phyloP scores from a whole-genome alignment of 2,113 vertebrate species.

The Cebus imitator region DNA sequence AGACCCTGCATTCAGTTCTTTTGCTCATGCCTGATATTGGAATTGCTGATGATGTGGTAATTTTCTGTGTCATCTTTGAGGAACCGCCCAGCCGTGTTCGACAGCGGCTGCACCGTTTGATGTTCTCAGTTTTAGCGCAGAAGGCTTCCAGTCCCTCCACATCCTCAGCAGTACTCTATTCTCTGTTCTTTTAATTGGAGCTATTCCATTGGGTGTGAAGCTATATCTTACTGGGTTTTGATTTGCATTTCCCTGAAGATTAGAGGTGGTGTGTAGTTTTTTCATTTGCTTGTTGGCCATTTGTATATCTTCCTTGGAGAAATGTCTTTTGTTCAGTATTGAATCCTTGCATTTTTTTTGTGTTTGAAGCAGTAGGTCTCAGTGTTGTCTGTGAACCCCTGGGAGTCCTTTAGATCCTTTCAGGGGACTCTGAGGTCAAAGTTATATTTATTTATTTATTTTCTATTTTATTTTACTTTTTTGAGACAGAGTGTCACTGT shows the following conservation, averaged over 20 bases:
- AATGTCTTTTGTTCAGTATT: background rate
- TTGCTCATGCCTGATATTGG: no score
- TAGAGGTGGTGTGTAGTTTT: no score
- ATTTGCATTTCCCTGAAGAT: background rate
- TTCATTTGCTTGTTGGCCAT: background rate
- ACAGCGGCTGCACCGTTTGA: rapidly evolving
- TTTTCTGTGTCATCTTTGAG: background rate
- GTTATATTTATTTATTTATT: background rate
- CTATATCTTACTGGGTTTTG: background rate
- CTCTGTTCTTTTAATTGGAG: background rate
- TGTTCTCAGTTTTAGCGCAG: rapidly evolving
- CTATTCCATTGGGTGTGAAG: background rate
- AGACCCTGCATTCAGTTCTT: background rate
- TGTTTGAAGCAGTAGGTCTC: background rate
- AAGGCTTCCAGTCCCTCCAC: background rate
- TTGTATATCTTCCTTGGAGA: background rate
- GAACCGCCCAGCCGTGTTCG: background rate
- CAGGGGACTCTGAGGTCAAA: no score
- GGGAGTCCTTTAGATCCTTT: background rate
- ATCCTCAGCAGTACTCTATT: no score
- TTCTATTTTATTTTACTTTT: no score
- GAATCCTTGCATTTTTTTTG: background rate
- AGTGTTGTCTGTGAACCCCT: background rate
- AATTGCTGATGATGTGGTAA: background rate
- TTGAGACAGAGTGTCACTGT: no score